phyloP scores from a whole-genome alignment of 2,113 vertebrate species.

The Sula dactylatra region DNA sequence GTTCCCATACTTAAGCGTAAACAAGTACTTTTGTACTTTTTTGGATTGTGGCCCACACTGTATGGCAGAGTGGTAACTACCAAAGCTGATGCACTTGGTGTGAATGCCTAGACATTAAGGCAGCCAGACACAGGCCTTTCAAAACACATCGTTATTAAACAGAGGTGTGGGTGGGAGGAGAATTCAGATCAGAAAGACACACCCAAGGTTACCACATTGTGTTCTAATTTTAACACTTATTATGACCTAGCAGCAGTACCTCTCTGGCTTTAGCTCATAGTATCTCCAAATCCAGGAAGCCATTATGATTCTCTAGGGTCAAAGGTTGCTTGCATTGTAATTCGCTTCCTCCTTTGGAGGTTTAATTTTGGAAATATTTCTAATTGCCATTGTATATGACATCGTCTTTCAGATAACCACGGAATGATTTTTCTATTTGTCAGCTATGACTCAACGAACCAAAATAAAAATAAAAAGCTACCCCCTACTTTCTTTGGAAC shows the following conservation, averaged over 20 bases:
- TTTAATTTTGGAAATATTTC: slow-evolving; percentile 79
- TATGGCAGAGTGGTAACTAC: slow-evolving; percentile 35
- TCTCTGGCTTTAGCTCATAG: slow-evolving; percentile 70
- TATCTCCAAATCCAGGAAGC: slow-evolving; percentile 79
- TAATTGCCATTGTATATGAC: slow-evolving; percentile 73
- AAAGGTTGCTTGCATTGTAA: slow-evolving; percentile 95
- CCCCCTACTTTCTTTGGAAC: slow-evolving; percentile 51
- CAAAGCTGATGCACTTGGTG: not conserved
- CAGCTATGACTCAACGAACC: slow-evolving; percentile 33
- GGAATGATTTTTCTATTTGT: slow-evolving; percentile 72
- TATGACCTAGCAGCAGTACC: slow-evolving; percentile 40
- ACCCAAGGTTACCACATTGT: slow-evolving; percentile 84
- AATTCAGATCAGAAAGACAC: slow-evolving; percentile 57
- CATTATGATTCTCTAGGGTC: slow-evolving; percentile 83
- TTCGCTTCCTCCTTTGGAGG: slow-evolving; percentile 86
- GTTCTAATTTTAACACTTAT: slow-evolving; percentile 91
- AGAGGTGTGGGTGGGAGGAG: slow-evolving; percentile 68
- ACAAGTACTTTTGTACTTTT: not conserved
- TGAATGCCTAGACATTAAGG: not conserved
- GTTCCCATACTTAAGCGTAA: not conserved
- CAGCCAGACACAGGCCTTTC: slow-evolving; percentile 44
- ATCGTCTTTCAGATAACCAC: slow-evolving; percentile 70
- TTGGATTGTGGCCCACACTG: not conserved
- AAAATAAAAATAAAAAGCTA: slow-evolving; percentile 30
- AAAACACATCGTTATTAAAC: slow-evolving; percentile 59